These are phyloP conservation scores for Chaetodon auriga DNA, from an alignment of 2,113 vertebrate genomes.

Conservation along the genomic window DNA sequence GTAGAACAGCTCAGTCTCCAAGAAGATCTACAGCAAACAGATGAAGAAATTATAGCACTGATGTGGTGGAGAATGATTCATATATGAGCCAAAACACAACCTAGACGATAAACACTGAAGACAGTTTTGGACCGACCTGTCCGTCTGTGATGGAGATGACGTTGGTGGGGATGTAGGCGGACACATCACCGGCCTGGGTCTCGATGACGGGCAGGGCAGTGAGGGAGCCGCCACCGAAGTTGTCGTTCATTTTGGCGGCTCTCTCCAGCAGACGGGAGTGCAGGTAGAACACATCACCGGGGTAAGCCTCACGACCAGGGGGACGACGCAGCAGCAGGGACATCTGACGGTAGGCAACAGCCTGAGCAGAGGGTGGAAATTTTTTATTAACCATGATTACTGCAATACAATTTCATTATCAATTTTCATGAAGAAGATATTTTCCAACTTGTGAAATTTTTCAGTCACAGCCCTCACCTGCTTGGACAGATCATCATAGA, in stretches of 20 bases:
- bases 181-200: conserved; percentile 99
- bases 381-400: not conserved
- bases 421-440: not conserved
- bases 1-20: conserved; percentile 99
- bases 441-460: not conserved
- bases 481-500: conserved; percentile 99
- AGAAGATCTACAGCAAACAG: conserved; percentile 90
- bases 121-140: conserved; percentile 84
- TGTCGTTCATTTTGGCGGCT: conserved; percentile 98
- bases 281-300: conserved; percentile 98
- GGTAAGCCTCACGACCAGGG: conserved; percentile 97
- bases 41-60: not conserved
- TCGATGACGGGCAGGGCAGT: conserved; percentile 98
- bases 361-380: conserved; percentile 76
- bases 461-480: conserved; percentile 85
- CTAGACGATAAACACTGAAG: rapidly evolving
- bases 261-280: conserved; percentile 98
- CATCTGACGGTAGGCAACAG: conserved; percentile 99
- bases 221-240: conserved; percentile 96
- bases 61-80: not conserved
- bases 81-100: rapidly evolving
- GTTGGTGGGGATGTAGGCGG: conserved; percentile 99
- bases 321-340: conserved; percentile 97
- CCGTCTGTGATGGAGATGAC: conserved; percentile 99
- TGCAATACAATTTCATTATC: not conserved